Evolutionary conservation across 1,140 invertebrate genomes (phyloP).

Genomic region (Pollicipes pollicipes): DNA sequence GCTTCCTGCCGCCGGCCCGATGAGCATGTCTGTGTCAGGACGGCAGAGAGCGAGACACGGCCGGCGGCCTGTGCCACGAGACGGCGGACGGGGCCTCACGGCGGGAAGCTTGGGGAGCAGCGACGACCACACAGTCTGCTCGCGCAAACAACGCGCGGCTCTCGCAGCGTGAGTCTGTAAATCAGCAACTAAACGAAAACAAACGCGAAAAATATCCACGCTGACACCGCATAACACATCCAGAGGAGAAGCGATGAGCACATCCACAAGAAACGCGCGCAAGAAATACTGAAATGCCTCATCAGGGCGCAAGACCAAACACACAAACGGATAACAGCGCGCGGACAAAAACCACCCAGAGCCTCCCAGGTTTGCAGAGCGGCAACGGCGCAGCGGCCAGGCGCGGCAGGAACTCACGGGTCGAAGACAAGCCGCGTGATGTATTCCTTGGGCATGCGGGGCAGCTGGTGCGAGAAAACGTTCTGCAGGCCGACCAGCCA

Average conservation of each 20-base stretch:
- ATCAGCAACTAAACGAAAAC: conserved; percentile 4
- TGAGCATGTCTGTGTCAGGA: not conserved
- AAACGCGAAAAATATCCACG: no score
- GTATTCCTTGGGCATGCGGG: conserved; percentile 95
- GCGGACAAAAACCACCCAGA: no score
- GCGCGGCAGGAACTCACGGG: conserved; percentile 43
- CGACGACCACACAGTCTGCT: not conserved
- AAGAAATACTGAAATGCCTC: no score
- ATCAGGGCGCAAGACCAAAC: no score
- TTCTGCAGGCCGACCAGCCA: conserved; percentile 88
- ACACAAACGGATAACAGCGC: no score
- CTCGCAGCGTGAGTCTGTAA: no score
- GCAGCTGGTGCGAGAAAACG: conserved; percentile 87
- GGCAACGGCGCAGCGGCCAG: no score
- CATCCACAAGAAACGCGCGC: no score
- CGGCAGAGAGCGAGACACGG: not conserved
- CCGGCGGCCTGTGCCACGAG: not conserved
- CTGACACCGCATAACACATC: no score
- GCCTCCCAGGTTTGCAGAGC: no score
- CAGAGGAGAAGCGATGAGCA: no score
- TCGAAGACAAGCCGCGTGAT: conserved; percentile 94
- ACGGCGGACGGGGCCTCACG: not conserved
- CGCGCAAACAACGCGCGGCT: no score
- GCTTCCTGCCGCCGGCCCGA: conserved; percentile 48
- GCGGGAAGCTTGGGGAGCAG: not conserved